Conservation (phyloP, 2,113 vertebrate genomes). For the Amphilophus citrinellus region DNA sequence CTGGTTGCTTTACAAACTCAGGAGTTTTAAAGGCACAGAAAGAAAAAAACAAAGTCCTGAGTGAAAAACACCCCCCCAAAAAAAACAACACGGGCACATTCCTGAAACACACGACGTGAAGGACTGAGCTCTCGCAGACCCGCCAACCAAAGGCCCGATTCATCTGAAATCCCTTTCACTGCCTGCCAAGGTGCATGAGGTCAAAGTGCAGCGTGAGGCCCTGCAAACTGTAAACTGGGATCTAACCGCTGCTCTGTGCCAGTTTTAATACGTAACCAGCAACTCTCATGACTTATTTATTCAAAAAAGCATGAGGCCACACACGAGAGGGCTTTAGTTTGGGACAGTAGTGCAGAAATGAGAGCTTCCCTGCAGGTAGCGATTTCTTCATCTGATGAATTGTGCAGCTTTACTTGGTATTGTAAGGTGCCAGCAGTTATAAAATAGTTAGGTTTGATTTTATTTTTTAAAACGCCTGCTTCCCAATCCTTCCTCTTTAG, state of each 20-base stretch:
- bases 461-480: not conserved
- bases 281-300: slow-evolving; percentile 7
- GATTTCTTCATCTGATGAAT: not conserved
- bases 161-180: slow-evolving; percentile 70
- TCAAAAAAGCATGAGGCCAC: not conserved
- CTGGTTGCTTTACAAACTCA: not conserved
- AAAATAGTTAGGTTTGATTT: not conserved
- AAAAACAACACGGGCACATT: slow-evolving; percentile 72
- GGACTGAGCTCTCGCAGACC: slow-evolving; percentile 30
- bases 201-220: slow-evolving; percentile 76
- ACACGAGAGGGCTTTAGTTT: not conserved
- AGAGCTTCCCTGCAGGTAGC: not conserved
- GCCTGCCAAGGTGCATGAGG: slow-evolving; percentile 74
- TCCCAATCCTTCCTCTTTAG: not conserved
- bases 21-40: not conserved
- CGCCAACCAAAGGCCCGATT: slow-evolving; percentile 56
- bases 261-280: slow-evolving; percentile 46
- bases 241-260: slow-evolving; percentile 24
- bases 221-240: slow-evolving; percentile 50
- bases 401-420: too few relatives aligned
- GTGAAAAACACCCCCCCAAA: not conserved
- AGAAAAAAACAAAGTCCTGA: not conserved
- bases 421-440: not conserved
- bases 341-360: accelerated
- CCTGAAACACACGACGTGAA: slow-evolving; percentile 77